Percentiles rank a stretch among this genome's conserved stretches.
These are phyloP conservation scores for Blastobasis lacticolella DNA, from an alignment of 2,888 invertebrate species.

Conservation along the genomic window DNA sequence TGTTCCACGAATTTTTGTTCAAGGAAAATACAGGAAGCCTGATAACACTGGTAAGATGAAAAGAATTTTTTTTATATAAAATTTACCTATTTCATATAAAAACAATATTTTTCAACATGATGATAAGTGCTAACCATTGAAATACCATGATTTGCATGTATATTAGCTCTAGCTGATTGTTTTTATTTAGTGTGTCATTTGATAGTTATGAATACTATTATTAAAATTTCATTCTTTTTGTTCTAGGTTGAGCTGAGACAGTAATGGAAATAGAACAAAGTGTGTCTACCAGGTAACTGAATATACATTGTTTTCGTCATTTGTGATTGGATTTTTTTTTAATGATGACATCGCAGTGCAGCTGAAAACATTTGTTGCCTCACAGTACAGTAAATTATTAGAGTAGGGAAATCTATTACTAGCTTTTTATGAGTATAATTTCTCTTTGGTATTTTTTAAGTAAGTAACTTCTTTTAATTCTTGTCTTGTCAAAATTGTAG, in stretches of 20 bases:
- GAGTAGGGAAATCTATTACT: constrained; percentile 33
- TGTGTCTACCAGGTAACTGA: too few species aligned
- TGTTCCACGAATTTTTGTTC: constrained; percentile 94
- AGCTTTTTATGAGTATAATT: constrained; percentile 10
- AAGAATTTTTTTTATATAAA: background rate
- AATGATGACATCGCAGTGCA: constrained; percentile 70
- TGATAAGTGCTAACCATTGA: constrained; percentile 71
- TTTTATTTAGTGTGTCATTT: background rate
- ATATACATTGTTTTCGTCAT: too few species aligned
- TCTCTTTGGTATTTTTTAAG: constrained; percentile 15
- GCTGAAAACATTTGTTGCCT: constrained; percentile 59
- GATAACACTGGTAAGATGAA: constrained; percentile 23
- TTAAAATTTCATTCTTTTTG: too few species aligned
- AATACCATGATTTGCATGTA: constrained; percentile 66
- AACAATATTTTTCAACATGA: constrained; percentile 28
- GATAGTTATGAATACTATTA: background rate
- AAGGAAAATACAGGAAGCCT: constrained; percentile 85
- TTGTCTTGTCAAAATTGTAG: constrained; percentile 32
- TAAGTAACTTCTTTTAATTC: too few species aligned
- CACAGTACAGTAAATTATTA: constrained; percentile 30
- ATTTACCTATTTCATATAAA: too few species aligned
- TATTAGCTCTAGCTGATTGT: constrained; percentile 72
- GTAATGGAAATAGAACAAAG: too few species aligned
- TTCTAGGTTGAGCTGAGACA: too few species aligned
- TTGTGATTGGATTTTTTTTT: constrained; percentile 1